Percentiles rank a stretch among this genome's conserved stretches.
Conservation (phyloP, 2,797 vertebrate species). For the Chaunax sp. region DNA sequence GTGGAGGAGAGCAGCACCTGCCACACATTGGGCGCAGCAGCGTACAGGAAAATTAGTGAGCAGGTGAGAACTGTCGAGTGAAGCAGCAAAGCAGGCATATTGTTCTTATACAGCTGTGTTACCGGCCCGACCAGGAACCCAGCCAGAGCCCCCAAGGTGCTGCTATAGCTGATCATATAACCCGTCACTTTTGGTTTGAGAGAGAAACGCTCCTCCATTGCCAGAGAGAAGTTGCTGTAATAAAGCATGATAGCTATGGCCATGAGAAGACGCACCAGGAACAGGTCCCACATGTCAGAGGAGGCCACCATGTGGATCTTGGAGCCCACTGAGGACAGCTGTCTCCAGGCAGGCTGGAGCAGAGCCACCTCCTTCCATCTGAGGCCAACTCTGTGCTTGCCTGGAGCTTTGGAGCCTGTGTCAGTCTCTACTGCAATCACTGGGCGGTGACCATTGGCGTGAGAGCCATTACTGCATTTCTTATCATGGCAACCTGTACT, state of each 20-base stretch:
- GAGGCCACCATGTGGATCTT: conserved; percentile 85
- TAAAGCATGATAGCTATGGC: conserved; percentile 92
- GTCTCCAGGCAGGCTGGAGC: conserved; percentile 78
- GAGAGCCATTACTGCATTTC: conserved; percentile 67
- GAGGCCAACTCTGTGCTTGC: conserved; percentile 14
- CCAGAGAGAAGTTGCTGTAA: conserved; percentile 94
- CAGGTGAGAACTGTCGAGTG: conserved; percentile 91
- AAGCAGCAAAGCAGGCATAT: conserved; percentile 86
- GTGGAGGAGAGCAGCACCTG: conserved; percentile 89
- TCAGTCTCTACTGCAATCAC: not conserved
- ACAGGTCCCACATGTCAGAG: conserved; percentile 93
- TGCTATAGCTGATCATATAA: conserved; percentile 94
- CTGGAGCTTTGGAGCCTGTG: not conserved
- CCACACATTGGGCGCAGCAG: conserved; percentile 81
- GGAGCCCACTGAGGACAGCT: conserved; percentile 81
- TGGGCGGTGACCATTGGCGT: conserved; percentile 35
- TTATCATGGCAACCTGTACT: conserved; percentile 48
- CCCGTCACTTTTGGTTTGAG: conserved; percentile 89
- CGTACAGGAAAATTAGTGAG: conserved; percentile 86
- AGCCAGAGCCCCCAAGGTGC: conserved; percentile 89
- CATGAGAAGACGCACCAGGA: conserved; percentile 93
- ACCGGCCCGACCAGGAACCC: conserved; percentile 91
- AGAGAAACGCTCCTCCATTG: conserved; percentile 94
- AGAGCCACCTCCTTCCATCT: conserved; percentile 58
- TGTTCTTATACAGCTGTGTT: conserved; percentile 86